phyloP scores from a whole-genome alignment of 2,888 invertebrate species.

The Dicranocentrus wangi region DNA sequence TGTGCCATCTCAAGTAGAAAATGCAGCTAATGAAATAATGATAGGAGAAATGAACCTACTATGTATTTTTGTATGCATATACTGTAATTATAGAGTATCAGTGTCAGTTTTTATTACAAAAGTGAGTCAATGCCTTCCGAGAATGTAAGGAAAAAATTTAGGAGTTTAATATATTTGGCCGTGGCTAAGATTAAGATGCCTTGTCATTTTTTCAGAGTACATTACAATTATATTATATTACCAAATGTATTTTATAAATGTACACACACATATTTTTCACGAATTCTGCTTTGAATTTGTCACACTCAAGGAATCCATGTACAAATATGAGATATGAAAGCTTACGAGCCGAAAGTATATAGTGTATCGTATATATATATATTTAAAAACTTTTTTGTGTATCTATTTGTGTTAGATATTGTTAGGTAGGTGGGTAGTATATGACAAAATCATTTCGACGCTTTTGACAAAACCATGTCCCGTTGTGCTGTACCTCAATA shows the following conservation, averaged over 20 bases:
- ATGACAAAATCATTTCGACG: constrained; percentile 38
- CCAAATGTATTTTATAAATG: constrained; percentile 50
- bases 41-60: constrained; percentile 17
- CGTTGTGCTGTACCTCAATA: constrained; percentile 53
- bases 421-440: neutral
- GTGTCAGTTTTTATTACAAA: too few relatives aligned
- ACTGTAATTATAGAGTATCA: constrained; percentile 47
- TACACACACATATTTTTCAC: neutral
- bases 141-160: too few relatives aligned
- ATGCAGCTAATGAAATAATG: constrained; percentile 56
- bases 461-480: constrained; percentile 40
- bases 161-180: too few relatives aligned
- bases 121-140: constrained; percentile 43
- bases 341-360: constrained; percentile 20
- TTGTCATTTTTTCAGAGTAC: constrained; percentile 29
- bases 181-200: too few relatives aligned
- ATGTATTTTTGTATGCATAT: constrained; percentile 55
- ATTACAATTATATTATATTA: constrained; percentile 6
- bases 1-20: constrained; percentile 50
- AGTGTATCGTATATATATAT: neutral
- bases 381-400: neutral
- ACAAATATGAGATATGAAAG: constrained; percentile 37
- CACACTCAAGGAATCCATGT: constrained; percentile 46
- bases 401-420: neutral
- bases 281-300: constrained; percentile 21